Percentiles rank a stretch among this genome's conserved stretches.
These are phyloP conservation scores for Notarius quadriscutis DNA, from an alignment of 2,113 vertebrate genomes.

Conservation along the genomic window DNA sequence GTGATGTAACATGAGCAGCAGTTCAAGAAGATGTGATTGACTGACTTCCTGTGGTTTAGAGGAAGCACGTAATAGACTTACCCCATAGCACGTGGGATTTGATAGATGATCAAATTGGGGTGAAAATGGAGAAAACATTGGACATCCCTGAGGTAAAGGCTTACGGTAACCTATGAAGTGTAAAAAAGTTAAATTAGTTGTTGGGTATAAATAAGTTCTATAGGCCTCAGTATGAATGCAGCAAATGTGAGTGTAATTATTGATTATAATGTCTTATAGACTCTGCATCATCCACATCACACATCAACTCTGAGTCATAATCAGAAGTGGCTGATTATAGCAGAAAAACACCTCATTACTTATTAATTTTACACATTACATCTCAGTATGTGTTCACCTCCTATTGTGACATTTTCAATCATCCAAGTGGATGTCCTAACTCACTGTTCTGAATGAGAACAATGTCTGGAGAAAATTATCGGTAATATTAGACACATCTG, in stretches of 20 bases:
- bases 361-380: not conserved
- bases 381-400: not conserved
- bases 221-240: not conserved
- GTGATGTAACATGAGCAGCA: not conserved
- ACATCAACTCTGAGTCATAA: not conserved
- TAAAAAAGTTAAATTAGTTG: not conserved
- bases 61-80: not conserved
- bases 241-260: not conserved
- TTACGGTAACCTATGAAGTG: not conserved
- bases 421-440: not conserved
- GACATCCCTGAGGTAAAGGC: not conserved
- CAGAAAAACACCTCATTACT: constrained; percentile 12
- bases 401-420: not conserved
- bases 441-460: not conserved
- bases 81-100: not conserved
- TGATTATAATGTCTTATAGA: constrained; percentile 11
- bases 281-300: not conserved
- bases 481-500: constrained; percentile 7
- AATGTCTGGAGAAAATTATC: not conserved
- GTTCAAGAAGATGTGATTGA: not conserved
- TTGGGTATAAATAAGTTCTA: not conserved
- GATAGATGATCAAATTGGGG: not conserved
- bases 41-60: not conserved
- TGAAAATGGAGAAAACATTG: not conserved
- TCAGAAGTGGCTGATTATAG: not conserved